These are phyloP conservation scores for Pterophyllum scalare DNA, from an alignment of 2,113 vertebrate genomes.

Conservation along the genomic window DNA sequence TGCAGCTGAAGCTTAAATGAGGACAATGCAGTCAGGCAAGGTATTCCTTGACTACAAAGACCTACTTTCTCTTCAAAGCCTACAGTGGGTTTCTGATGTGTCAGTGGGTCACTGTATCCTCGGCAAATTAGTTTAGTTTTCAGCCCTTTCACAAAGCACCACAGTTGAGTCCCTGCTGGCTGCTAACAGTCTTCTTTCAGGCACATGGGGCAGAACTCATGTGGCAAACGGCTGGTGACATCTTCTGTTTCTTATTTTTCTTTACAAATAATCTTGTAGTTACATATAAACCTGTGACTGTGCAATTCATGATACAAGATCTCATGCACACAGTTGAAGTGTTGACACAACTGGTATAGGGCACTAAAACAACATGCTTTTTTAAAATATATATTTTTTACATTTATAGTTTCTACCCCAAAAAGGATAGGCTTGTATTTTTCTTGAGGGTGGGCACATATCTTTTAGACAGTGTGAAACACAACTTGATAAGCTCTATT, in stretches of 20 bases:
- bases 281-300: not conserved
- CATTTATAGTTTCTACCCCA: not conserved
- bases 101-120: slow-evolving; percentile 34
- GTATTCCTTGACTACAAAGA: slow-evolving; percentile 11
- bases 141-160: not conserved
- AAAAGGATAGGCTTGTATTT: not conserved
- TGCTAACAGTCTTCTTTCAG: not conserved
- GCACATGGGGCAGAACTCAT: not conserved
- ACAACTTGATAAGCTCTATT: not conserved
- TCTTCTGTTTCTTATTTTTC: not conserved
- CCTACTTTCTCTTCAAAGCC: slow-evolving; percentile 18
- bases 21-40: not conserved
- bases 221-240: not conserved
- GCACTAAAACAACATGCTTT: not conserved
- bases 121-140: not conserved
- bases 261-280: not conserved
- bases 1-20: not conserved
- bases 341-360: not conserved
- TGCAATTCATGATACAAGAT: not conserved
- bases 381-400: not conserved
- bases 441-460: not conserved
- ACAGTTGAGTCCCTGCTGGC: not conserved
- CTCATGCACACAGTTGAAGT: not conserved
- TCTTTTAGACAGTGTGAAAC: not conserved
- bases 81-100: slow-evolving; percentile 9